These are phyloP conservation scores for Eupithecia subfuscata DNA, from an alignment of 2,888 invertebrate species.

Conservation along the genomic window DNA sequence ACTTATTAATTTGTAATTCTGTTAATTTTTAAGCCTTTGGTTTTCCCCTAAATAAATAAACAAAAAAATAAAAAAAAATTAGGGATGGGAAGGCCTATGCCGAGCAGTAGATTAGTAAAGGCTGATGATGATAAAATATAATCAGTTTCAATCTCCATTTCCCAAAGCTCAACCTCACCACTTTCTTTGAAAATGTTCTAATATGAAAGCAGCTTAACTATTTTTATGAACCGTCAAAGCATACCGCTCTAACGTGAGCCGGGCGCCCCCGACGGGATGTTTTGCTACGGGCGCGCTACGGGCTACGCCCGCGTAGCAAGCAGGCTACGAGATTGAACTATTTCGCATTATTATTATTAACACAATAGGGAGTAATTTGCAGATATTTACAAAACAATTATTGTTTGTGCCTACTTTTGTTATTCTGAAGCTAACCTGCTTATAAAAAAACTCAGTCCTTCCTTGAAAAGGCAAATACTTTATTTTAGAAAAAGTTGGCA, in stretches of 20 bases:
- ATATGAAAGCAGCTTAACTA: constrained; percentile 18
- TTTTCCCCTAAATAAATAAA: too few relatives aligned
- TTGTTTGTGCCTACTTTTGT: too few relatives aligned
- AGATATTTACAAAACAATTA: not conserved
- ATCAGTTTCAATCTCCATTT: not conserved
- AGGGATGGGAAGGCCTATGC: not conserved
- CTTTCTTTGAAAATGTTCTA: not conserved
- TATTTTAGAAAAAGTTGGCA: not conserved
- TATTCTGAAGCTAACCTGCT: too few relatives aligned
- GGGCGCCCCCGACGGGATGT: constrained; percentile 32
- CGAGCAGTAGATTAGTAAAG: not conserved
- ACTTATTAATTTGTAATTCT: too few relatives aligned
- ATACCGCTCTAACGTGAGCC: constrained; percentile 25
- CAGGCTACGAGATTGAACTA: constrained; percentile 17
- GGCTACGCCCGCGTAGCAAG: constrained; percentile 14
- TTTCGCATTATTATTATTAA: too few relatives aligned
- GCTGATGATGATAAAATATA: not conserved
- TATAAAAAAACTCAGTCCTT: too few relatives aligned
- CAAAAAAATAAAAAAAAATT: too few relatives aligned
- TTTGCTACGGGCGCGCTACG: constrained; percentile 36
- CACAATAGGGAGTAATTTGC: not conserved
- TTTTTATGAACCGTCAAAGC: constrained; percentile 37
- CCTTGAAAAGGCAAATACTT: too few relatives aligned
- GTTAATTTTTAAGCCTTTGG: too few relatives aligned
- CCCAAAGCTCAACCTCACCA: not conserved